A percentile compares a stretch with the other conserved stretches of the same genome.
phyloP scores from a whole-genome alignment of 2,113 vertebrate species.

The Athene noctua region DNA sequence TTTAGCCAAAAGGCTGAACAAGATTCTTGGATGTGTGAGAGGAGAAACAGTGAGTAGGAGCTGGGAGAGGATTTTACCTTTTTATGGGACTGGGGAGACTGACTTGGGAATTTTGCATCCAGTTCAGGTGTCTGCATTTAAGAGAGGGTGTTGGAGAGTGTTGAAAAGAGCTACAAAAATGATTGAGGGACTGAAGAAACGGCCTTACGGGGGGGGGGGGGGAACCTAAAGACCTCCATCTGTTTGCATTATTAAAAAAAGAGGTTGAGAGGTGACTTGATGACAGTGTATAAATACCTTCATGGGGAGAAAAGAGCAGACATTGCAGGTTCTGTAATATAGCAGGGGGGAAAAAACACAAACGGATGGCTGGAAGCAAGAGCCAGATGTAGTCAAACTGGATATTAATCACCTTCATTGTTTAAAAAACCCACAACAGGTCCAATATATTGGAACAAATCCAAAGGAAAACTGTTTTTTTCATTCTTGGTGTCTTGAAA shows the following conservation, averaged over 20 bases:
- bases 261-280: slow-evolving; percentile 30
- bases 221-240: slow-evolving; percentile 48
- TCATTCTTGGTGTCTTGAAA: background rate
- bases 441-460: background rate
- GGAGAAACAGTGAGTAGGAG: background rate
- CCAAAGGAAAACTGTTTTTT: background rate
- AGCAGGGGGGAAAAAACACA: background rate
- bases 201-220: background rate
- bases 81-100: background rate
- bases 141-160: background rate
- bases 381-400: background rate
- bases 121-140: slow-evolving; percentile 14
- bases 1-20: background rate
- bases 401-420: background rate
- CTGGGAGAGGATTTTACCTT: background rate
- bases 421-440: background rate
- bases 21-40: background rate
- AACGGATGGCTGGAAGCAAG: background rate
- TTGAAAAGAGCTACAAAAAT: slow-evolving; percentile 45
- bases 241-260: slow-evolving; percentile 36
- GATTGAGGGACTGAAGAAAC: slow-evolving; percentile 5
- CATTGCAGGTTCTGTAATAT: background rate
- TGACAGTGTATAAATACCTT: slow-evolving; percentile 37
- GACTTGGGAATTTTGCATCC: background rate
- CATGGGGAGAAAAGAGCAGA: background rate